Base-by-base conservation (phyloP, 2,888 invertebrate species). In the Agrotis puta region DNA sequence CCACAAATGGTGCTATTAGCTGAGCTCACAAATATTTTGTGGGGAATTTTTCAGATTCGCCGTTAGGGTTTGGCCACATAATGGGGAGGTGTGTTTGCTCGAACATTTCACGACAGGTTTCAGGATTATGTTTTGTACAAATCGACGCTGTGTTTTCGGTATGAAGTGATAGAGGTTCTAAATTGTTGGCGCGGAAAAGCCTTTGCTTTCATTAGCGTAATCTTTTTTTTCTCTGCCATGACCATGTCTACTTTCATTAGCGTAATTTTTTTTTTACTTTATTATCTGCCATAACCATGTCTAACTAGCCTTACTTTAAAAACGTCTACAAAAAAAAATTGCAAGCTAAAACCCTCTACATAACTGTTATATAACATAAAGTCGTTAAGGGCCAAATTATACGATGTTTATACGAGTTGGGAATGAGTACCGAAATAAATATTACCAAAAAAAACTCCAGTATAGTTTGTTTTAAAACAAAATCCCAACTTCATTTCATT, bases 1-100 rank as follows among this genome's bases (percentile, higher is more conserved):
- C 64, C 64, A 63, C 66, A 75, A 74, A 84, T 78, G 54, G 27
- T 62, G 64, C 71, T 67, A 81, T 82, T 82, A 77, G 68, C 53
- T 45, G 50, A n/a, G 47, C 54, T 62, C 68, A 67, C 70, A 82
- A 82, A 83, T 74, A 83, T 82, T 82, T 72, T 67, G 43, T 24
- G 45, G 56, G 20, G 64, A 68, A 18, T 77, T 84, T 80, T 82
- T 84, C 48, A 47, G 45, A 54, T 67, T 74, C 39, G 16, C 50
- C 64, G 61, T 72, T 61, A 27, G 66, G 33, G 11, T 63, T 62
- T 22, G 47, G 50, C 61, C 72, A 70, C 64, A 62, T 70, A 74
- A 73, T 62, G 57, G 76, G 64, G 33, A 39, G 63, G 39, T 65
- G 69, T 77, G 50, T 82, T 69, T 63, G 58, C 22, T 77, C 20